Evolutionary conservation across 2,797 vertebrate genomes (phyloP), one percentile per base, ranked within the genome.

Genomic region (Channallabes apus): DNA sequence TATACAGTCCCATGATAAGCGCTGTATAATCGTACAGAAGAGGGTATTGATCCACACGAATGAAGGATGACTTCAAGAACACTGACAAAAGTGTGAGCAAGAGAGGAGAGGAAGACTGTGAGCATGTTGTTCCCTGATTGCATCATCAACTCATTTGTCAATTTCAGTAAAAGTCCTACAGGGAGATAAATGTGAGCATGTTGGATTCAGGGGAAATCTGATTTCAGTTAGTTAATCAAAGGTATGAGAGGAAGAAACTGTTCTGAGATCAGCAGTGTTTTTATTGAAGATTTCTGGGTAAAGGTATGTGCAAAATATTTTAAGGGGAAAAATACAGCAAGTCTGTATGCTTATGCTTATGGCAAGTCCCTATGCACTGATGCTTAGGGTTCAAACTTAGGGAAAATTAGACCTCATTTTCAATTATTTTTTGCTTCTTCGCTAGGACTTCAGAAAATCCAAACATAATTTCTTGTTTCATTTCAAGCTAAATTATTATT

Each of bases 101-200:
- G 88, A 91, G 92, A 92, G 91, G 86, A 75, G 87, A 95, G 96
- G 96, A 97, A 97, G 95, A 96, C 96, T 94, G 93, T 88, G 92
- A 91, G 91, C 91, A 90, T 92, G 82, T 84, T 81, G 12, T 54
- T 94, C 93, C 95, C 95, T 95, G 95, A 96, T 92, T 91, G 90
- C 87, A 89, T 91, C 87, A 82, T 89, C 88, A 89, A 89, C 85
- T 83, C 83, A 62, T 82, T 67, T 41, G 62, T 84, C 76, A 85
- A 73, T 58, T 71, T 78, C 68, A 62, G 67, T 69, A n/a, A 85
- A 83, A 69, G 54, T 38, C 65, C 22, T 17, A 82, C 32, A 76
- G 46, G 58, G 77, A 20, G 29, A 58, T 8, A 35, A 86, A 72
- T 24, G n/a, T 22, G 18, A 69, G 38, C 2, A 15, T 61, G 2